These are phyloP conservation scores for Chelonus formosanus DNA, from an alignment of 2,888 invertebrate genomes.

Conservation along the genomic window DNA sequence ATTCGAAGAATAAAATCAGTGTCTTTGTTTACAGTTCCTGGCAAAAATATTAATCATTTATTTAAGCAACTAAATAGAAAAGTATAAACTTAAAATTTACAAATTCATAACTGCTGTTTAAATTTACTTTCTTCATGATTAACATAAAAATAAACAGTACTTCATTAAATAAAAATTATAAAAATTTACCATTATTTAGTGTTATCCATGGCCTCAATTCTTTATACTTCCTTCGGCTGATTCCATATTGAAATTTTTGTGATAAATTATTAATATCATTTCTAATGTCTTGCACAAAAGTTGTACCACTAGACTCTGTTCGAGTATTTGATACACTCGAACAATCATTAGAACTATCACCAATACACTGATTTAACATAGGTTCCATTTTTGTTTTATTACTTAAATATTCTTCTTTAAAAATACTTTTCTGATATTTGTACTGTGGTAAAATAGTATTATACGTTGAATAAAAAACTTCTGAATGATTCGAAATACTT, in stretches of 20 bases:
- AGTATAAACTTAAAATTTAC: too few species aligned
- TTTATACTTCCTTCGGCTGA: constrained; percentile 50
- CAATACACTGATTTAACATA: too few species aligned
- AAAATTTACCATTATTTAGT: constrained; percentile 46
- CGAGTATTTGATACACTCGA: not conserved
- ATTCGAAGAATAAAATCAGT: constrained; percentile 71
- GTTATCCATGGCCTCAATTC: constrained; percentile 53
- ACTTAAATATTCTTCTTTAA: too few species aligned
- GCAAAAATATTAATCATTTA: constrained; percentile 14
- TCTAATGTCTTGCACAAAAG: constrained; percentile 29
- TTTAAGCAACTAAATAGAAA: not conserved
- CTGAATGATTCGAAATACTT: constrained; percentile 37
- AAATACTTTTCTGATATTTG: too few species aligned
- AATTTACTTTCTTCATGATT: too few species aligned
- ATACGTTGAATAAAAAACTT: constrained; percentile 44
- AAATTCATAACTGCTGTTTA: too few species aligned
- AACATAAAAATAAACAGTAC: constrained; percentile 1
- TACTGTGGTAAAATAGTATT: not conserved
- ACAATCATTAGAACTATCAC: too few species aligned
- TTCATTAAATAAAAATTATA: not conserved
- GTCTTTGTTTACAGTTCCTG: constrained; percentile 55
- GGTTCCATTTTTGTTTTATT: constrained; percentile 48
- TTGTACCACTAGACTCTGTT: not conserved
- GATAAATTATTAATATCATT: constrained; percentile 5
- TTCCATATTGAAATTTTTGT: constrained; percentile 21